Conservation (phyloP, 2,797 vertebrate species). For the Hirundo rustica region DNA sequence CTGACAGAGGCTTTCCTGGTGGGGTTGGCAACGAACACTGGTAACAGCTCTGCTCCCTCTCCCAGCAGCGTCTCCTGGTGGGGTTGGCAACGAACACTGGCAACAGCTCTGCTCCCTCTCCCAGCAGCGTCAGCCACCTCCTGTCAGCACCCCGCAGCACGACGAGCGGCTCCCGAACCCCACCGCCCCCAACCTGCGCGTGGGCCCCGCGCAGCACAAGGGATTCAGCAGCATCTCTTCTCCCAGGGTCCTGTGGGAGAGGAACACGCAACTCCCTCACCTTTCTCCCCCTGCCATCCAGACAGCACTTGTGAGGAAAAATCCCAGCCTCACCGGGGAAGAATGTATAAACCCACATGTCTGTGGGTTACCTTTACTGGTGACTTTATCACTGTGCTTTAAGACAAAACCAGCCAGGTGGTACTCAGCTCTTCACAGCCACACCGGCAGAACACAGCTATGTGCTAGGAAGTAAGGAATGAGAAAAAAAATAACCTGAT, state of each 20-base stretch:
- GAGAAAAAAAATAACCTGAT: neutral
- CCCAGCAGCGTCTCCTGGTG: neutral
- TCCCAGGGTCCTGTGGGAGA: neutral
- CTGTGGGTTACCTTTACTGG: constrained; percentile 45
- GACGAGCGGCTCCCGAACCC: accelerated
- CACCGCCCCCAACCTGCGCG: accelerated
- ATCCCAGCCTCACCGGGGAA: neutral
- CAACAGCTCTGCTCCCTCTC: neutral
- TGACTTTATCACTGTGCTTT: constrained; percentile 68
- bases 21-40: neutral
- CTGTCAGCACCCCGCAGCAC: neutral
- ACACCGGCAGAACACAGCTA: neutral
- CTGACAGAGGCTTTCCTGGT: neutral
- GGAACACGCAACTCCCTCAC: neutral
- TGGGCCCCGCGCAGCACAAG: neutral
- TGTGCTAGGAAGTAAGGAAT: neutral
- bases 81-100: neutral
- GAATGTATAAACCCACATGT: constrained; percentile 50
- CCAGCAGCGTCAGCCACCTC: neutral
- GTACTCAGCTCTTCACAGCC: constrained; percentile 22
- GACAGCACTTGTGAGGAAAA: constrained; percentile 16
- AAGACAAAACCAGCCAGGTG: constrained; percentile 51
- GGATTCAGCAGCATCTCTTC: neutral
- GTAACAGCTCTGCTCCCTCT: neutral
- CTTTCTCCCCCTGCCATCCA: neutral